phyloP scores from a whole-genome alignment of 2,888 invertebrate genomes.

The Leucoma salicis region DNA sequence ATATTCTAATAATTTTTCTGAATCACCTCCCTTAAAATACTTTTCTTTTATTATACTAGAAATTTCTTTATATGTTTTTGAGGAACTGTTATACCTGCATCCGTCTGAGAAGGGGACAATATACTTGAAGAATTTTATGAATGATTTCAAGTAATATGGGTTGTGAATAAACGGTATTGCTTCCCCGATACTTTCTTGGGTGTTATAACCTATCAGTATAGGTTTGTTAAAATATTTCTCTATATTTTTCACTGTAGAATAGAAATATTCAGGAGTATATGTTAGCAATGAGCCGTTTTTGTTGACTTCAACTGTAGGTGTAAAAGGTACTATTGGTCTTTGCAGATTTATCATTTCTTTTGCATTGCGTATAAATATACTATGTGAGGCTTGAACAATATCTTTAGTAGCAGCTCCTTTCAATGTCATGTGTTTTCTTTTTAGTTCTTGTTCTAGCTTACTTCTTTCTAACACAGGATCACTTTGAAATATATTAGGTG shows the following conservation, averaged over 20 bases:
- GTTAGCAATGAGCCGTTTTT: conserved; percentile 49
- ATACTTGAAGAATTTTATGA: conserved; percentile 57
- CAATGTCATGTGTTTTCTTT: conserved; percentile 37
- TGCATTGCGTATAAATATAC: conserved; percentile 50
- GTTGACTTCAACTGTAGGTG: conserved; percentile 52
- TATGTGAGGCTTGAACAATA: conserved; percentile 49
- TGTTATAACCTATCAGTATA: conserved; percentile 75
- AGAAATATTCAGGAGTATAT: conserved; percentile 38
- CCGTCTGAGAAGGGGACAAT: conserved; percentile 65
- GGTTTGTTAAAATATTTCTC: conserved; percentile 42
- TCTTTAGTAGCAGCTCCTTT: conserved; percentile 45
- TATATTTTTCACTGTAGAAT: conserved; percentile 19
- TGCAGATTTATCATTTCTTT: conserved; percentile 59
- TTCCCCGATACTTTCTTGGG: conserved; percentile 74
- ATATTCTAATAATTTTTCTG: conserved; percentile 49
- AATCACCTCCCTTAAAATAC: conserved; percentile 56
- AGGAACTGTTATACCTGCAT: conserved; percentile 52
- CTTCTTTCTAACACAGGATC: conserved; percentile 45
- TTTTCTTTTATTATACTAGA: conserved; percentile 50
- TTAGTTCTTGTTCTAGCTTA: conserved; percentile 47
- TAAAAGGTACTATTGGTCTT: conserved; percentile 64
- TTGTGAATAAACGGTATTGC: conserved; percentile 65
- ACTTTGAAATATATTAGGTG: conserved; percentile 61
- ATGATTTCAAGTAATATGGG: conserved; percentile 52
- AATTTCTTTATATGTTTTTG: conserved; percentile 46